Evolutionary conservation across 2,113 vertebrate genomes (phyloP), one percentile per base, ranked within the genome.

Genomic region (Periophthalmodon schlosseri): DNA sequence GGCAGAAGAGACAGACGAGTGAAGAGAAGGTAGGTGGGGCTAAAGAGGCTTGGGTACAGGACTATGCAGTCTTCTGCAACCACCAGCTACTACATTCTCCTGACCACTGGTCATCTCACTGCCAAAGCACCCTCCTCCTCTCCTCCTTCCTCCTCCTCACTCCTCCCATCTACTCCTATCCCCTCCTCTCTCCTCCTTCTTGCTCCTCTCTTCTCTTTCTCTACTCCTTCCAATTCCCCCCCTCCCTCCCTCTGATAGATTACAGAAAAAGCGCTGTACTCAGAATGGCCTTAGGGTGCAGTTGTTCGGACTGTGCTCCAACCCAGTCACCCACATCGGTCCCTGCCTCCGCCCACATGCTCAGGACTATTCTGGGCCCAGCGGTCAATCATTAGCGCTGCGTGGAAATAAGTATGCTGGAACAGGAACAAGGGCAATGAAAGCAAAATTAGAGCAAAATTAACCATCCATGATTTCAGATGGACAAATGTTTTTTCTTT

Each of bases 311-410:
- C n/a, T 13, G 24, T 39, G 66, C 61, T 67, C 70, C 69, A 39
- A 63, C 68, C 60, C 14, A 73, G 46, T 84, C 34, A 76, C 39
- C 44, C 2, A 10, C 18, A 68, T 24, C 14, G 20, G 33, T 56
- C 36, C 6, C 8, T 36, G 28, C 28, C 28, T 28, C 28, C n/a
- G 46, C 73, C 46, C 61, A n/a, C 28, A 73, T 28, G 47, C n/a
- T 66, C 2, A 5, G 18, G 8, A 2, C 67, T 84, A 79, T 88
- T 77, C 85, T 78, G 70, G 47, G 76, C n/a, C 39, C 5, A 0
- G 11, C 49, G 4, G 67, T 79, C 54, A 76, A 75, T 82, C 73
- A 84, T 80, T 80, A 52, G 1, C 69, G 16, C 28, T 1, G 23
- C 18, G 57, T 60, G 73, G 46, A 75, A 80, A 85, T 84, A 72